Evolutionary conservation across 1,140 invertebrate genomes (phyloP), one percentile per base, ranked within the genome.

Genomic region (Drosophila lacteicornis): DNA sequence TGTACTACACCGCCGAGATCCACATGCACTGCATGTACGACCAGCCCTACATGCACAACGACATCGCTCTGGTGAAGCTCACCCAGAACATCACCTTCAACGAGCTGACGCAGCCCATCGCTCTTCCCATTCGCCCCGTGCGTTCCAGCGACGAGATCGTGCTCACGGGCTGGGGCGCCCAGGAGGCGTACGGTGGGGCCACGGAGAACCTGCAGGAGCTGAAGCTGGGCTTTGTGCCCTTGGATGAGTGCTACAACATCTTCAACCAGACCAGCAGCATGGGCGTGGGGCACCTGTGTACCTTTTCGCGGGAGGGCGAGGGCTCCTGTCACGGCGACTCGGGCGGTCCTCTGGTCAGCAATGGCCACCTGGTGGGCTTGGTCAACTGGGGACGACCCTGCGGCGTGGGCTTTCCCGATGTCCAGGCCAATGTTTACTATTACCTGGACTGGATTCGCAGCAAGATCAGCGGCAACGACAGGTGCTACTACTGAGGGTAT

Each of bases 331-430:
- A 95, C 82, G 93, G 93, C 17, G 93, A 94, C 68, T 93, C 92
- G 7, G 93, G 93, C 8, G 93, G 93, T 30, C 93, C 93, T 4
- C 60, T 94, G 45, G 84, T 90, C 13, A 93, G 91, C 70, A 61
- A 88, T 59, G 93, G 87, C 1, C 25, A 55, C 3, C 62, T 94
- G 5, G 91, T 93, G 40, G 94, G 94, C 5, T 70, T 95, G 33
- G 94, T 94, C 6, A 94, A 94, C 25, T 95, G 94, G 88, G 94
- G 94, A 7, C 76, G 91, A 4, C 94, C 94, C 2, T 94, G 94
- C 70, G 94, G 92, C 8, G 11, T 60, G 5, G 93, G 93, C 1
- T 80, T 91, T 27, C 94, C 94, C 3, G 94, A 94, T 75, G 94
- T 94, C 3, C 94, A 94, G 43, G 92, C 93, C 3, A 83, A 83